phyloP scores from a whole-genome alignment of 1,140 invertebrate species.

The Lepidotrigona ventralis region DNA sequence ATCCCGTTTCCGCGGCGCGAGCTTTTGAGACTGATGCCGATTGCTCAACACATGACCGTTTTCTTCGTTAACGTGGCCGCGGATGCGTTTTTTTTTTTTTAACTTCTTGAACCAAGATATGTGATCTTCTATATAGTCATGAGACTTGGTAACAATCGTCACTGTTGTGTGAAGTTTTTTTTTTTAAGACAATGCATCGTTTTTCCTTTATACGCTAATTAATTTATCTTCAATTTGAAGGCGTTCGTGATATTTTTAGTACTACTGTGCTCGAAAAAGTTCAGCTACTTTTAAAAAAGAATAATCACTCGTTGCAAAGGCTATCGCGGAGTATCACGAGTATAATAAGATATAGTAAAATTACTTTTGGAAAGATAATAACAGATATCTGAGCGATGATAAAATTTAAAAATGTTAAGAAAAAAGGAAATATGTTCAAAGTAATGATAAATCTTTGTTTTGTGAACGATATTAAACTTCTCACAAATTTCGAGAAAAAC shows the following conservation, averaged over 20 bases:
- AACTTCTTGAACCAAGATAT: neutral
- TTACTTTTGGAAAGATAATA: neutral
- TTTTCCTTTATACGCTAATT: no score
- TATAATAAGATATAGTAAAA: neutral
- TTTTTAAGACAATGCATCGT: no score
- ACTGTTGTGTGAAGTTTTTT: no score
- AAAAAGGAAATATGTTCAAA: no score
- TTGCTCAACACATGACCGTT: conserved; percentile 37
- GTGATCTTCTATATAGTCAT: conserved; percentile 16
- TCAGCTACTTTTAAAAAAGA: neutral
- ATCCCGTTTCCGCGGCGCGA: conserved; percentile 41
- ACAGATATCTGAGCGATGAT: no score
- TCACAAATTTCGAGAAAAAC: neutral
- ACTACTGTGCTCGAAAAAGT: no score
- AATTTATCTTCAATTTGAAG: no score
- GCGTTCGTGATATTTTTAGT: no score
- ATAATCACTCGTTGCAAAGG: neutral
- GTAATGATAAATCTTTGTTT: neutral
- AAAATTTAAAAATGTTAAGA: no score
- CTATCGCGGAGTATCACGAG: neutral
- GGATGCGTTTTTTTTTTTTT: conserved; percentile 18
- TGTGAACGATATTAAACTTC: neutral
- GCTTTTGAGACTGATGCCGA: conserved; percentile 23
- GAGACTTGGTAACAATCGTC: conserved; percentile 22
- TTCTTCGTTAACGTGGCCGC: conserved; percentile 17